Conservation (phyloP, 2,797 vertebrate genomes). For the Petrocephalus sullivani region DNA sequence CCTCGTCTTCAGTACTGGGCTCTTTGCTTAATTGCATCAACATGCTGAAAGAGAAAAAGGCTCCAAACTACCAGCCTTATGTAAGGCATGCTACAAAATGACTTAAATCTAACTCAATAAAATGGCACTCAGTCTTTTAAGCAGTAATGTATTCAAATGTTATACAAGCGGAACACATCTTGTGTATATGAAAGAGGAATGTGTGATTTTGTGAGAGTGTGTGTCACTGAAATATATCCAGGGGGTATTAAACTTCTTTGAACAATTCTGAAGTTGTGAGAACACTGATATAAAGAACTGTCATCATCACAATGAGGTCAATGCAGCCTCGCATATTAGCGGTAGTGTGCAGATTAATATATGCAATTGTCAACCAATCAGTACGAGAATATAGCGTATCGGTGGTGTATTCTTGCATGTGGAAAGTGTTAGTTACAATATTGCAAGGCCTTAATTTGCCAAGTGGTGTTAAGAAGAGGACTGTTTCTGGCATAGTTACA, state of each 20-base stretch:
- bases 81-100: not conserved
- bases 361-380: conserved; percentile 58
- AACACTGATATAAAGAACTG: conserved; percentile 50
- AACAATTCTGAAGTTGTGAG: conserved; percentile 29
- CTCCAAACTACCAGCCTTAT: not conserved
- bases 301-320: conserved; percentile 50
- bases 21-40: conserved; percentile 9
- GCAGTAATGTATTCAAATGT: not conserved
- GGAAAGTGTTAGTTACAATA: conserved; percentile 11
- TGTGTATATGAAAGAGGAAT: not conserved
- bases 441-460: conserved; percentile 32
- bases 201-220: not conserved
- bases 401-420: conserved; percentile 44
- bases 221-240: not conserved
- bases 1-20: conserved; percentile 46
- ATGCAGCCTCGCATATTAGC: conserved; percentile 54
- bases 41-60: not conserved
- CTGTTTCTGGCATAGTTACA: conserved; percentile 15
- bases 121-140: not conserved
- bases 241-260: not conserved
- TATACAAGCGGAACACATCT: not conserved
- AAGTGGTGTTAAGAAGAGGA: conserved; percentile 35
- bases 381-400: conserved; percentile 52
- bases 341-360: conserved; percentile 60
- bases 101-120: not conserved